A percentile compares a stretch with the other conserved stretches of the same genome.
phyloP scores from a whole-genome alignment of 2,113 vertebrate species.

The Pseudonaja textilis region DNA sequence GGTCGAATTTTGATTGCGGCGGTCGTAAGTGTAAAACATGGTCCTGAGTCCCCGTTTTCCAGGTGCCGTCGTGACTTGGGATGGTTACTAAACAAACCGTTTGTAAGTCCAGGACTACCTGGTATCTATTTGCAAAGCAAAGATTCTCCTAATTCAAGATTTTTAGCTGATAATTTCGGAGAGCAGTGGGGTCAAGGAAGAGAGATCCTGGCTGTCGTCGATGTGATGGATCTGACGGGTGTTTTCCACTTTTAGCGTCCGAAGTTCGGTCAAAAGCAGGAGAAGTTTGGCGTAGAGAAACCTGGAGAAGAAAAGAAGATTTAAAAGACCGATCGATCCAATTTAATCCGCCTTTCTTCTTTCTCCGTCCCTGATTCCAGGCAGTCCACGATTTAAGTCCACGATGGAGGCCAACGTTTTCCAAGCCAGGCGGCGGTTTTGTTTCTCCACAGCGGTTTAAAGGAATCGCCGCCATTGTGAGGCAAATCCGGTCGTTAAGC shows the following conservation, averaged over 20 bases:
- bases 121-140: not conserved
- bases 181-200: slow-evolving; percentile 65
- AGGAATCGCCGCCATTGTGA: fast-evolving
- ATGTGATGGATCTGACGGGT: slow-evolving; percentile 67
- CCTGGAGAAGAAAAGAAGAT: slow-evolving; percentile 30
- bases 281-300: slow-evolving; percentile 71
- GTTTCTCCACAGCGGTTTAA: not conserved
- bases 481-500: too few relatives aligned
- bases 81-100: not conserved
- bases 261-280: slow-evolving; percentile 66
- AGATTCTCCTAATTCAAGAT: not conserved
- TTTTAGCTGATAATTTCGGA: slow-evolving; percentile 71
- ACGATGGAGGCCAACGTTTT: not conserved
- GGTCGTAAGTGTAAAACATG: not conserved
- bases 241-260: slow-evolving; percentile 61
- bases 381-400: too few relatives aligned
- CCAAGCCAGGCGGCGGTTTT: not conserved
- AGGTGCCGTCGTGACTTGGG: fast-evolving
- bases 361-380: not conserved
- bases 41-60: not conserved
- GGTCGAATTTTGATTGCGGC: not conserved
- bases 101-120: not conserved
- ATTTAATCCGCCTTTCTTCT: not conserved
- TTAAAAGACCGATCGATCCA: not conserved
- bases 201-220: slow-evolving; percentile 60